phyloP scores from a whole-genome alignment of 2,113 vertebrate species.

The Elanus axillaris region DNA sequence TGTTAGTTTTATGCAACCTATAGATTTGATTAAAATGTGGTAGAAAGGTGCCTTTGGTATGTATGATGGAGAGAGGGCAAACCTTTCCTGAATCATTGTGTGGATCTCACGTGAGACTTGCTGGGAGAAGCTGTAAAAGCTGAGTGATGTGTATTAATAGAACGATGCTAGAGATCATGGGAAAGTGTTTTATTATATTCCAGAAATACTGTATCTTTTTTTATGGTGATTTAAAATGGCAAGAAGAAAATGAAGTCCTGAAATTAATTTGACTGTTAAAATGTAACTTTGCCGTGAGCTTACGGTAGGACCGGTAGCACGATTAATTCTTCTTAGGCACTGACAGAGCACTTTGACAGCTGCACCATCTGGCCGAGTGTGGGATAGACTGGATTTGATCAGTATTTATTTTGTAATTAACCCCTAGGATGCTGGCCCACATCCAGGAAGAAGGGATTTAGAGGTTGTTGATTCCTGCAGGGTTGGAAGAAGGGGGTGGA shows the following conservation, averaged over 20 bases:
- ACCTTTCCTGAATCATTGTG: neutral
- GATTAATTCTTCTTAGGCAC: neutral
- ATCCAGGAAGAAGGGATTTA: neutral
- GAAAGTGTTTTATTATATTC: conserved; percentile 5
- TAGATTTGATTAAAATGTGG: neutral
- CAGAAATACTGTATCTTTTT: neutral
- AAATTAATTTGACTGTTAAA: conserved; percentile 41
- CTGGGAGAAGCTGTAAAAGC: neutral
- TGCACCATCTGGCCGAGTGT: neutral
- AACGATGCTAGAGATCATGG: neutral
- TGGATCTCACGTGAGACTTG: neutral
- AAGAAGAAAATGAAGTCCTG: conserved; percentile 17
- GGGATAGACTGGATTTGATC: neutral
- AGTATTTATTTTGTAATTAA: conserved; percentile 9
- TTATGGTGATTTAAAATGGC: neutral
- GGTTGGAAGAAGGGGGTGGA: neutral
- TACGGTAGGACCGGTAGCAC: fast-evolving
- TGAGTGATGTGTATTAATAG: neutral
- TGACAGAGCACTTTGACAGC: conserved; percentile 1
- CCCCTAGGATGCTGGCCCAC: neutral
- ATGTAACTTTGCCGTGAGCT: neutral
- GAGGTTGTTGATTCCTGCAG: neutral
- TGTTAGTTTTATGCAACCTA: neutral
- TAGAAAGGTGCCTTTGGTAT: neutral
- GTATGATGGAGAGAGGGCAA: neutral